These are phyloP conservation scores for Dicyrtoma fusca DNA, from an alignment of 2,888 invertebrate genomes.

Conservation along the genomic window DNA sequence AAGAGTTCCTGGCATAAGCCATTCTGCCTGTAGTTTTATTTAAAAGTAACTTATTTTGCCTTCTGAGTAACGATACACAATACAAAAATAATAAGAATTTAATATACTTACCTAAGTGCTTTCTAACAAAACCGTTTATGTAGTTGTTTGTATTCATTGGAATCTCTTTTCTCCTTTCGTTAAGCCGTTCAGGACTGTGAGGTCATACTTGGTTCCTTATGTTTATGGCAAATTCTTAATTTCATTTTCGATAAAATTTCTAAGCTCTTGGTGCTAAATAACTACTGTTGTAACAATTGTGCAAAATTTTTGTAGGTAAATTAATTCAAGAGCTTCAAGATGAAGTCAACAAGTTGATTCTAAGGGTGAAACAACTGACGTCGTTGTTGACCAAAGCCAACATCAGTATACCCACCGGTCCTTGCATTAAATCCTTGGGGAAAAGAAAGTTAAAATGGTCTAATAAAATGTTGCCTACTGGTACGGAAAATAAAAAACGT, in stretches of 20 bases:
- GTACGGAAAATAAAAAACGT: background rate
- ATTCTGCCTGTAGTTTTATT: no score
- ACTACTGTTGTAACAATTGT: background rate
- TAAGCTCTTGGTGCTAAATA: background rate
- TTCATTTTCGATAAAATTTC: background rate
- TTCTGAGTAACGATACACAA: no score
- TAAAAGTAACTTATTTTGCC: no score
- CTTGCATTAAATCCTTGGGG: conserved; percentile 48
- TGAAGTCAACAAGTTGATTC: conserved; percentile 54
- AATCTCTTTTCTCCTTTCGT: no score
- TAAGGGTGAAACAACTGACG: conserved; percentile 55
- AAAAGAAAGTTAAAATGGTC: conserved; percentile 33
- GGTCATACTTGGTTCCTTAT: conserved; percentile 1
- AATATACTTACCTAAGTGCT: no score
- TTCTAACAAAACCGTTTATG: no score
- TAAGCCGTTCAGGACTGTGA: no score
- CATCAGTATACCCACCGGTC: conserved; percentile 54
- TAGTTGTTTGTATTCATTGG: no score
- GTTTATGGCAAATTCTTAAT: background rate
- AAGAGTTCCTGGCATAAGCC: no score
- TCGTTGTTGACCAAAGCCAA: conserved; percentile 49
- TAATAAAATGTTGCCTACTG: background rate
- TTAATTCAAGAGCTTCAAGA: conserved; percentile 54
- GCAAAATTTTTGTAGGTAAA: conserved; percentile 44
- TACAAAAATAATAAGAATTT: no score